Conservation (phyloP, 2,888 invertebrate genomes). For the Acanthosepion esculentum region DNA sequence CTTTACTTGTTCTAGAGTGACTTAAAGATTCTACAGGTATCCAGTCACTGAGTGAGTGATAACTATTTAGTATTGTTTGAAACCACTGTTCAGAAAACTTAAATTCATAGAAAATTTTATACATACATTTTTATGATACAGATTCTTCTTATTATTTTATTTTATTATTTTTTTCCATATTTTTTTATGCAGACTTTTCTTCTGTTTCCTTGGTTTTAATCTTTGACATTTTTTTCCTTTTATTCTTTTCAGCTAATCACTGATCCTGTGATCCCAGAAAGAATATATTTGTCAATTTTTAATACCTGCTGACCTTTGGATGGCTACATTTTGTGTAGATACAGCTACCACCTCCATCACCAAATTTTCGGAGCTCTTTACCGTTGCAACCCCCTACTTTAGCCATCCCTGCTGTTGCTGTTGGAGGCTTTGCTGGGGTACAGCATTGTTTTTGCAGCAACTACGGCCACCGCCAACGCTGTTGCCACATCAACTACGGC, state of each 20-base stretch:
- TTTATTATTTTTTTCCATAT: too few species aligned
- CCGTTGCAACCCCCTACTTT: neutral
- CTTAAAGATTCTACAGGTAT: too few species aligned
- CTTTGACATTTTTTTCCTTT: neutral
- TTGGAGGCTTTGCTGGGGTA: neutral
- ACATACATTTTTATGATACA: too few species aligned
- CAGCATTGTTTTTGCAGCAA: neutral
- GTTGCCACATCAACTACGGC: neutral
- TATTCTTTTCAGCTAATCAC: neutral
- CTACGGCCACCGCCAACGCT: neutral
- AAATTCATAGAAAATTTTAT: too few species aligned
- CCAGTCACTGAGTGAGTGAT: too few species aligned
- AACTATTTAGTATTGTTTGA: too few species aligned
- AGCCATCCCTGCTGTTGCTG: neutral
- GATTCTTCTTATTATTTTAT: too few species aligned
- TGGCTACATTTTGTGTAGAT: neutral
- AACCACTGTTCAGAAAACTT: too few species aligned
- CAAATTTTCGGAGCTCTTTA: neutral
- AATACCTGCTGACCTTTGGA: neutral
- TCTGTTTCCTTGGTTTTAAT: neutral
- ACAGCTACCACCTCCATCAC: neutral
- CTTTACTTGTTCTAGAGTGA: too few species aligned
- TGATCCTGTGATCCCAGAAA: neutral
- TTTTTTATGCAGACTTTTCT: neutral
- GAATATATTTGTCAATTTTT: neutral